Percentiles rank a stretch among this genome's conserved stretches.
These are phyloP conservation scores for Styela clava DNA, from an alignment of 23 tunicate genomes.

Conservation along the genomic window DNA sequence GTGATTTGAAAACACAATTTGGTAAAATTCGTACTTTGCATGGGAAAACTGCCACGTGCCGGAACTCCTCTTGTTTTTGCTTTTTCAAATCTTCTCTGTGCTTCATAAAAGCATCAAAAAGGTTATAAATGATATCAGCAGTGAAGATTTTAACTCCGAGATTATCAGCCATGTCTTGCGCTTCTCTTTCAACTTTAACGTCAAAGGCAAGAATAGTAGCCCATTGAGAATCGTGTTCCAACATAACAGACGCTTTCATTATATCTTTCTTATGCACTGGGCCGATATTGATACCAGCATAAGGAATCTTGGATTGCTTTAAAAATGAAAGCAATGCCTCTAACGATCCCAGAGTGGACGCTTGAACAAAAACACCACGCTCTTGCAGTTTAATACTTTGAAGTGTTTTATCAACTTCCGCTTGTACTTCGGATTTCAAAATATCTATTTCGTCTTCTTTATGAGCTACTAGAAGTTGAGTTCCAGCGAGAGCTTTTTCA, in stretches of 20 bases:
- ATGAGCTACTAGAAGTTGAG: conserved; percentile 64
- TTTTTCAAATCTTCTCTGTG: conserved; percentile 80
- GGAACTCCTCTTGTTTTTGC: conserved; percentile 85
- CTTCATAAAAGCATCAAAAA: conserved; percentile 84
- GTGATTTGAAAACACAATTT: conserved; percentile 82
- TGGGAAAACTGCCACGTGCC: conserved; percentile 81
- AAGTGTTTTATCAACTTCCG: conserved; percentile 66
- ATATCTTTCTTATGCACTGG: conserved; percentile 89
- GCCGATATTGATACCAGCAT: conserved; percentile 87
- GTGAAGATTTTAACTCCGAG: conserved; percentile 83
- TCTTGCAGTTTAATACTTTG: conserved; percentile 70
- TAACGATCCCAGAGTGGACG: conserved; percentile 89
- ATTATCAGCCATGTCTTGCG: conserved; percentile 92
- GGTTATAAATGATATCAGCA: conserved; percentile 92
- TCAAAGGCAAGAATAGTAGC: conserved; percentile 97
- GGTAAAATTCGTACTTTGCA: conserved; percentile 76
- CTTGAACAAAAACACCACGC: conserved; percentile 94
- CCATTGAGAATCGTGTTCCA: conserved; percentile 88
- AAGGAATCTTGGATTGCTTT: conserved; percentile 80
- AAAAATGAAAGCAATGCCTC: conserved; percentile 86
- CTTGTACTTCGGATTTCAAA: conserved; percentile 72
- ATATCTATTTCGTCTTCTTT: conserved; percentile 82
- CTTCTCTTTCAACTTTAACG: conserved; percentile 91
- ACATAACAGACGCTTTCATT: conserved; percentile 92
- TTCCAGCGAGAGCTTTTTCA: conserved; percentile 94